Base-by-base conservation (phyloP, 2,797 vertebrate genomes). In the Crocodylus rhombifer region DNA sequence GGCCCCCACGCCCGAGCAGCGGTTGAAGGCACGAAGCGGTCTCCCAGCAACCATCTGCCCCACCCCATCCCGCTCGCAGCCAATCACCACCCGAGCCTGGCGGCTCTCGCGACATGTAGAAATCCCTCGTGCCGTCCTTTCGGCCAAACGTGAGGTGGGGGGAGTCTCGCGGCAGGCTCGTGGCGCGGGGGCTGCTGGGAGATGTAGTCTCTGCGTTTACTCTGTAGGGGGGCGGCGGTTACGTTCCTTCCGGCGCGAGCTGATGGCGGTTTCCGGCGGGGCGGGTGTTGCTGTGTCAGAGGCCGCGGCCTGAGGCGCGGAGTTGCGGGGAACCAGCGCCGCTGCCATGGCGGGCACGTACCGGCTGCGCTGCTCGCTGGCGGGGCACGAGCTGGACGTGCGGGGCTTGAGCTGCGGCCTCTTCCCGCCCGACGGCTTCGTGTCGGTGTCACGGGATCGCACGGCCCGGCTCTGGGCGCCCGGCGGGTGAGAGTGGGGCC, bases 391-490 rank as follows among this genome's bases (percentile, higher is more conserved):
- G 80, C 98, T 99, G 98, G 99, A 99, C 88, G 99, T 99, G 3
- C 97, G 99, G 51, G 99, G 99, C 23, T 97, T 99, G 75, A 77
- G 98, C 6, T 21, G 97, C 11, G 96, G 98, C 7, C 63, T 95
- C 33, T 99, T 98, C 25, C 99, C 99, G 1, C 97, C 98, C 1
- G 99, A 99, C 69, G 97, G 98, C 6, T 99, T 99, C 95, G 99
- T 99, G 77, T 99, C 99, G 1, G 99, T 99, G 80, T 99, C 99
- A 61, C 98, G 99, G 95, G 99, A 99, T 97, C 98, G 99, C 91
- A 99, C 99, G 60, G 99, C 98, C 90, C 98, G 99, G 91, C 98
- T 99, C 87, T 99, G 99, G 99, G 98, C 98, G 12, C 99, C 99
- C 8, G 98, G 99, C 97, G 98, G 99, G 99, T 99, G 95, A 98